Base-by-base conservation (phyloP, 64 coral and sea anemone genomes). In the Stylophora pistillata region DNA sequence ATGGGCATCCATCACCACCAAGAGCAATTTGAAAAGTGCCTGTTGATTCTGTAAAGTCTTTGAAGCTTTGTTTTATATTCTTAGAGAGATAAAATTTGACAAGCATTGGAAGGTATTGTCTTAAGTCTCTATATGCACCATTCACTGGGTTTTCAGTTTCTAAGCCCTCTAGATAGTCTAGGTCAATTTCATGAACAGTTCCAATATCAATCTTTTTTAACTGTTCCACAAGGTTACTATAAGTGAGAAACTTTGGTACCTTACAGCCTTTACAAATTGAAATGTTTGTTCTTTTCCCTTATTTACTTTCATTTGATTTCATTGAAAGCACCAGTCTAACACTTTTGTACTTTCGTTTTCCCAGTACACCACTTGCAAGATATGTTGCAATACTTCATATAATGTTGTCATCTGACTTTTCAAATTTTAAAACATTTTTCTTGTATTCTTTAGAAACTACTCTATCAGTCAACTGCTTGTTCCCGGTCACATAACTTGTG, bases 1-100 rank as follows among this genome's bases (percentile, higher is more conserved):
- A 95, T 81, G 82, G 93, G 61, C 83, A 90, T 68, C 93, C 77
- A 73, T 95, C 93, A 70, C 94, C 94, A 61, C 94, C 94, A 86
- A 91, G 73, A 52, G 85, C 89, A 86, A 95, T 86, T 65, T 86
- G 91, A 88, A 92, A 95, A 89, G 78, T 95, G 13, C 94, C 94
- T 62, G 91, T 90, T 20, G 89, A 85, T 83, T 92, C 90, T 66
- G 89, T 90, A 95, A 92, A 95, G 71, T 86, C 88, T 79, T 92
- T 73, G n/a, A 95, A 81, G 76, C 78, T 83, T 75, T 92, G 78
- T 72, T 88, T 79, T 31, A 18, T 88, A 27, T 91, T 76, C 78
- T 85, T 81, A 52, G 78, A 87, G 61, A 95, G 78, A 89, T 92
- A 95, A 88, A 85, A 92, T 68, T 88, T 87, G 56, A 89, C 86